Base-by-base conservation (phyloP, 2,797 vertebrate species). In the Sebastes iracundus region DNA sequence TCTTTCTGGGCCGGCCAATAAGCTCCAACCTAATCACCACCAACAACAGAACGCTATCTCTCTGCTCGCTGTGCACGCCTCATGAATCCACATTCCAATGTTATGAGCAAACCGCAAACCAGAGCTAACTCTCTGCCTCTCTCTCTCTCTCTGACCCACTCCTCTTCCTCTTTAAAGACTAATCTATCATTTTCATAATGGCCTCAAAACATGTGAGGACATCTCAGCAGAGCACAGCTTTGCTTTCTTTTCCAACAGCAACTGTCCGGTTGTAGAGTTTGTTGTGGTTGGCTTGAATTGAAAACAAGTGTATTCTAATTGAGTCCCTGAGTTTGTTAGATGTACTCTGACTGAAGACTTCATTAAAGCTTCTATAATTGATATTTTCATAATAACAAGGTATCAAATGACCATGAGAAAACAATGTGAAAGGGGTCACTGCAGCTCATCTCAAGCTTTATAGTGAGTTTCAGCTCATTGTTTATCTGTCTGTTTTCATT, bases 1-100 rank as follows among this genome's bases (percentile, higher is more conserved):
- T 11, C 10, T 52, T 69, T 74, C 58, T 32, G 12, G 25, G 27
- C 64, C 42, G 11, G 74, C 75, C 84, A 85, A 58, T 71, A 25
- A 80, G 75, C 64, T 86, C 27, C 10, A 6, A 69, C 73, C 72
- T 87, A 83, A 87, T 75, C 65, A 33, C 75, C 75, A 76, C 65
- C 59, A 42, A 72, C 74, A 74, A 80, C 82, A 71, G 72, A 81
- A 61, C 35, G 82, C 79, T 92, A 86, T 93, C 88, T 87, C 69
- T 82, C 59, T 79, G 75, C 80, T 86, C 69, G 18, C 75, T 75
- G 78, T 69, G 79, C 83, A 78, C 83, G 75, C 90, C 90, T 85
- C 86, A 72, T 76, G 59, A 79, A 75, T 63, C 78, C 87, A 89
- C 93, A 94, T 94, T 93, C 94, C 93, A 84, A 87, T 80, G 86